Base-by-base conservation (phyloP, 2,113 vertebrate species). In the Sander lucioperca region DNA sequence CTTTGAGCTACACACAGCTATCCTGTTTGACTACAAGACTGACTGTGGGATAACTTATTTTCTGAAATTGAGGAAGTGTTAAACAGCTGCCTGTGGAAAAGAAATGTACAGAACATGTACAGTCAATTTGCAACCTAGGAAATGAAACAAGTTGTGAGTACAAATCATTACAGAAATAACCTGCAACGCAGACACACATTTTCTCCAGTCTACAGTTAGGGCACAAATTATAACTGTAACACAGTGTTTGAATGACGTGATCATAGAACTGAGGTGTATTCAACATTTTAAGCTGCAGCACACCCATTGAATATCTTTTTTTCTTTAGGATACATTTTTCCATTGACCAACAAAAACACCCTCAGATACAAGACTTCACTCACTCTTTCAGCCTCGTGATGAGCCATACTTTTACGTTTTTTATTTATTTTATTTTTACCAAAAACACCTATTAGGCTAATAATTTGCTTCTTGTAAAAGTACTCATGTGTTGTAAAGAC, bases 281-380 rank as follows among this genome's bases (percentile, higher is more conserved):
- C 25, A 25, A 11, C 5, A 36, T 77, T 59, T 36, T n/a, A 16
- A 6, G 16, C n/a, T 62, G 16, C 64, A 33, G 54, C 9, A 72
- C 9, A 72, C 16, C 59, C 50, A 19, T 30, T 66, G 33, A 6
- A 16, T 16, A 19, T 27, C 12, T 39, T 54, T n/a, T 30, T 36
- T 77, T 61, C 39, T 50, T 57, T 50, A 48, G 8, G 43, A 83
- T 73, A 43, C 67, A 12, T 73, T 67, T 56, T 8, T 63, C 63
- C 19, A 53, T 16, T 58, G 36, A 76, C 19, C 39, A 70, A 39
- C 39, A 74, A 82, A 71, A 65, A 53, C 39, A 64, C 7, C 36
- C 10, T 50, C 39, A 54, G 19, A 59, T 19, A 27, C 27, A 27
- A 27, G 27, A 56, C 18, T 36, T 53, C 53, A 51, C 59, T 78